A percentile compares a stretch with the other conserved stretches of the same genome.
phyloP scores from a whole-genome alignment of 2,113 vertebrate genomes.

The Albula glossodonta region DNA sequence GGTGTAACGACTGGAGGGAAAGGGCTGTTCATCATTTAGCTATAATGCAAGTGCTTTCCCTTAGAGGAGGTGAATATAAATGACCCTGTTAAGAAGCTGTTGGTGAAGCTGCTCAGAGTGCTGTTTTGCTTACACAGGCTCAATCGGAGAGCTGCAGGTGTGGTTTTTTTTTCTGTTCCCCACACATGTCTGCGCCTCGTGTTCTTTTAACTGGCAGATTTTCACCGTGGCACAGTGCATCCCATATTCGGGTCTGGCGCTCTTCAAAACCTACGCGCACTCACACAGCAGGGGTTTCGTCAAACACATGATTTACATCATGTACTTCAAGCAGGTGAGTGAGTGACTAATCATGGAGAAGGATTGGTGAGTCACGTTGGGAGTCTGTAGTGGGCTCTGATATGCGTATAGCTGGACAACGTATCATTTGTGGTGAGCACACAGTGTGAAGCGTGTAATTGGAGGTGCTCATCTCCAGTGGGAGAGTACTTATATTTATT shows the following conservation, averaged over 20 bases:
- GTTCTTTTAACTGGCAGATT: constrained; percentile 57
- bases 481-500: neutral
- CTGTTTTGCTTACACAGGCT: neutral
- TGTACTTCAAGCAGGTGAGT: constrained; percentile 22
- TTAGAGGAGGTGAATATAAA: constrained; percentile 9
- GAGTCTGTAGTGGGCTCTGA: neutral
- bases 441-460: neutral
- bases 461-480: neutral
- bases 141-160: constrained; percentile 47
- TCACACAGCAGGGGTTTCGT: constrained; percentile 53
- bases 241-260: constrained; percentile 43
- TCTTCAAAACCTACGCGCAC: constrained; percentile 35
- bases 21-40: constrained; percentile 5
- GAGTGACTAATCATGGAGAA: constrained; percentile 59
- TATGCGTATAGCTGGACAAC: neutral
- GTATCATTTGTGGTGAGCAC: neutral
- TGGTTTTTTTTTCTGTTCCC: constrained; percentile 36
- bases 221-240: constrained; percentile 44
- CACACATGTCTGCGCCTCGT: neutral
- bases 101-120: neutral
- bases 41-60: neutral
- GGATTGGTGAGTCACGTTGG: constrained; percentile 50
- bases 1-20: too few relatives aligned
- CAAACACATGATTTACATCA: constrained; percentile 58
- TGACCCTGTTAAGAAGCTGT: neutral